Evolutionary conservation across 2,888 invertebrate genomes (phyloP).

Genomic region (Brachyptera putata): DNA sequence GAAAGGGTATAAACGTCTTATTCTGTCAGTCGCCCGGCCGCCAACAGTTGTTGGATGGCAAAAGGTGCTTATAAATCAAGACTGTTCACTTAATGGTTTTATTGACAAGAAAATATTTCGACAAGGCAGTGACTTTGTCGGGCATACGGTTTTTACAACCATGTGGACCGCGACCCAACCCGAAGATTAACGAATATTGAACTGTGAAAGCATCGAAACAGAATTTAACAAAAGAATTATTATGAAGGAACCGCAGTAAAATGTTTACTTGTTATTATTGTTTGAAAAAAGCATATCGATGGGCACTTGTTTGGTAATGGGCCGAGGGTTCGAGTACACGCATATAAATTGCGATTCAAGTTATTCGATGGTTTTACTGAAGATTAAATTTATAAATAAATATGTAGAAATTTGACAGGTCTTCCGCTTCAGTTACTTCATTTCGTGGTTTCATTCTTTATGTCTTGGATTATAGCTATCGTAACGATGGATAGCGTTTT

Average conservation of each 20-base stretch:
- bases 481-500: too few species aligned
- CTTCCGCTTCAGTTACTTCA: too few species aligned
- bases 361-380: too few species aligned
- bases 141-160: background rate
- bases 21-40: background rate
- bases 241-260: background rate
- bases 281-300: too few species aligned
- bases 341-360: too few species aligned
- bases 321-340: too few species aligned
- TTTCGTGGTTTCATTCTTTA: too few species aligned
- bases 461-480: too few species aligned
- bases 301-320: too few species aligned
- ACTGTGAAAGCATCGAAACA: background rate
- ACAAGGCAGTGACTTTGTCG: conserved; percentile 4
- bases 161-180: background rate
- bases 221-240: background rate
- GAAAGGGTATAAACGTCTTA: background rate
- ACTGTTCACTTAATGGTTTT: background rate
- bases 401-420: too few species aligned
- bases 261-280: too few species aligned
- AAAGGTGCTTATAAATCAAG: background rate
- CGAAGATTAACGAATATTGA: background rate
- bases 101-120: conserved; percentile 11
- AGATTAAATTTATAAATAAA: too few species aligned
- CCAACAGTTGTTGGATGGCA: background rate